These are phyloP conservation scores for Busseola fusca DNA, from an alignment of 2,888 invertebrate genomes.

Conservation along the genomic window DNA sequence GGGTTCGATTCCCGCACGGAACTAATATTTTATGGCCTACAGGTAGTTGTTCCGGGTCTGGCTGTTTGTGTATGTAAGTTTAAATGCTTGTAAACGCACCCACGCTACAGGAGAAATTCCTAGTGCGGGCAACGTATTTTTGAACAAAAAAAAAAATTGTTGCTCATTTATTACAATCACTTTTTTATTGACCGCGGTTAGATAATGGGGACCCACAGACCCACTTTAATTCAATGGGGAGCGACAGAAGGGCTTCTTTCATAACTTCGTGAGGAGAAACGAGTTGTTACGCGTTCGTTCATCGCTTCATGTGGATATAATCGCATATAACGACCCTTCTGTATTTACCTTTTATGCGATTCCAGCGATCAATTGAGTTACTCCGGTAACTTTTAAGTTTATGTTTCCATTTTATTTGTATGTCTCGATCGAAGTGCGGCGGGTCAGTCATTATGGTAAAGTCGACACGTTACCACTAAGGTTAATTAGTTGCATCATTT, in stretches of 20 bases:
- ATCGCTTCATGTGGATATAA: neutral
- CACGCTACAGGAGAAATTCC: no score
- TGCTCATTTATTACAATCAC: constrained; percentile 65
- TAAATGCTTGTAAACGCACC: no score
- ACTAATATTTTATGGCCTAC: no score
- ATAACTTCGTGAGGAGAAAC: neutral
- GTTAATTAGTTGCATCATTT: constrained; percentile 27
- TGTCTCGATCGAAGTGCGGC: constrained; percentile 40
- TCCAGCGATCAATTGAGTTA: constrained; percentile 11
- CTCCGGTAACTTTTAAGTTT: constrained; percentile 5
- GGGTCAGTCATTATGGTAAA: constrained; percentile 39
- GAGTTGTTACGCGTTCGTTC: neutral
- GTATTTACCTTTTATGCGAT: neutral
- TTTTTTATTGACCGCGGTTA: constrained; percentile 62
- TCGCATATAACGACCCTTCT: constrained; percentile 2
- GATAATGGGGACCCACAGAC: constrained; percentile 20
- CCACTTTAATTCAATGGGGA: neutral
- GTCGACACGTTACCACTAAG: constrained; percentile 7
- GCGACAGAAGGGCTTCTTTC: neutral
- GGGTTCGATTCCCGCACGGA: no score
- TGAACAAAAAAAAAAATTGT: no score
- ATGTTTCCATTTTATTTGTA: constrained; percentile 37
- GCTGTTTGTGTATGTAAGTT: no score
- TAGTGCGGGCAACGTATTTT: no score
- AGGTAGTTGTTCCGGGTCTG: no score